Evolutionary conservation across 2,797 vertebrate species (phyloP).

Genomic region (Bradypodion pumilum): DNA sequence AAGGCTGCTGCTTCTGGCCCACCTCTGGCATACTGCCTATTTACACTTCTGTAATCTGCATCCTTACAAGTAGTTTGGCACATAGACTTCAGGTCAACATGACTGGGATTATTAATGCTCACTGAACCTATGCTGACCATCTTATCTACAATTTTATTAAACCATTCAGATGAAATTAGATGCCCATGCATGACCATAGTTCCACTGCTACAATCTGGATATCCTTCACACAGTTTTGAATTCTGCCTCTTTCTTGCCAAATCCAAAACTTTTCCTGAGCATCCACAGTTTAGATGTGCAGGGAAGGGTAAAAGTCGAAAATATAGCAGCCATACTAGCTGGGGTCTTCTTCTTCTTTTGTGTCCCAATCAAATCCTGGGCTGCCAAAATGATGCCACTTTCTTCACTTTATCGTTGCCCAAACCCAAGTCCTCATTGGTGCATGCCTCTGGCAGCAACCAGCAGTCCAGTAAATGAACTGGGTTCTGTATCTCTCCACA

Average conservation of each 20-base stretch:
- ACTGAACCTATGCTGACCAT: no score
- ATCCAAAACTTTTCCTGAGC: background rate
- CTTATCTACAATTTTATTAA: background rate
- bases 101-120: background rate
- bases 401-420: no score
- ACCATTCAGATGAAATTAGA: background rate
- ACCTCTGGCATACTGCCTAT: background rate
- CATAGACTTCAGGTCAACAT: background rate
- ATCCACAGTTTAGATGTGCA: background rate
- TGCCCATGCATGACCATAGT: background rate
- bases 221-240: background rate
- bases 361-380: no score
- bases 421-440: no score
- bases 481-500: no score
- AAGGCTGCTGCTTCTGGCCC: background rate
- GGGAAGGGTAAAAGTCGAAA: no score
- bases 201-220: background rate
- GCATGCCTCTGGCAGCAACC: no score
- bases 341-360: no score
- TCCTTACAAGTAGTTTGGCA: no score
- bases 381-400: no score
- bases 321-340: no score
- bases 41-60: background rate
- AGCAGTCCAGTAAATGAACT: no score
- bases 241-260: background rate